Conservation (phyloP, 1,140 invertebrate species). For the Nilaparvata lugens region DNA sequence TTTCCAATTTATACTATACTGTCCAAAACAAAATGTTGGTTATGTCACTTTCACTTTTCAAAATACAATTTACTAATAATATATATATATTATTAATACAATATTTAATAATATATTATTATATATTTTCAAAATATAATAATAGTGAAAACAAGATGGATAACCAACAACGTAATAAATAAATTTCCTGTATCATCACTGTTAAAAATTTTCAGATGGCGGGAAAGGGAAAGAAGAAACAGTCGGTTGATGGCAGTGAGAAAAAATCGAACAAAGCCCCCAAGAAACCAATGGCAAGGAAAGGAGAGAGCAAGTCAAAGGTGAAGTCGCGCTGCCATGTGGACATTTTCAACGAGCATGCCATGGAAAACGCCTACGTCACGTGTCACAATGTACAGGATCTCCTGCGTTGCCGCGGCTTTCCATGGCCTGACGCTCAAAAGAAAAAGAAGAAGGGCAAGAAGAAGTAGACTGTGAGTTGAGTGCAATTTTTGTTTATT, state of each 20-base stretch:
- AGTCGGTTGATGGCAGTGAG: not conserved
- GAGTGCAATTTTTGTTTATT: too few species aligned
- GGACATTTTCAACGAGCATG: conserved; percentile 75
- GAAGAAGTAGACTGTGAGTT: conserved; percentile 20
- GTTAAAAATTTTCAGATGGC: not conserved
- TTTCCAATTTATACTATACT: too few species aligned
- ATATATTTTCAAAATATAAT: too few species aligned
- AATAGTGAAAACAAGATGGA: too few species aligned
- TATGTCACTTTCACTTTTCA: too few species aligned
- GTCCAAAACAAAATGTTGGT: too few species aligned
- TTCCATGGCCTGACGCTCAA: conserved; percentile 70
- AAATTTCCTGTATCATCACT: not conserved
- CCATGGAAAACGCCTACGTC: conserved; percentile 81
- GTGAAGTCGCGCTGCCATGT: conserved; percentile 49
- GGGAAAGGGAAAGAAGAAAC: not conserved
- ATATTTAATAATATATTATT: too few species aligned
- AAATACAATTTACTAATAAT: too few species aligned
- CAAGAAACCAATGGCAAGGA: conserved; percentile 34
- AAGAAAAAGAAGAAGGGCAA: conserved; percentile 68
- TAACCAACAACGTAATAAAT: too few species aligned
- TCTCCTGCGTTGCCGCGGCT: conserved; percentile 61
- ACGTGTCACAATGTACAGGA: conserved; percentile 83
- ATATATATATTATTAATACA: too few species aligned
- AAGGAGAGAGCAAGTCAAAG: conserved; percentile 46
- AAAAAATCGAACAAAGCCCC: not conserved